Base-by-base conservation (phyloP, 2,888 invertebrate species). In the Hoplodrina blanda region DNA sequence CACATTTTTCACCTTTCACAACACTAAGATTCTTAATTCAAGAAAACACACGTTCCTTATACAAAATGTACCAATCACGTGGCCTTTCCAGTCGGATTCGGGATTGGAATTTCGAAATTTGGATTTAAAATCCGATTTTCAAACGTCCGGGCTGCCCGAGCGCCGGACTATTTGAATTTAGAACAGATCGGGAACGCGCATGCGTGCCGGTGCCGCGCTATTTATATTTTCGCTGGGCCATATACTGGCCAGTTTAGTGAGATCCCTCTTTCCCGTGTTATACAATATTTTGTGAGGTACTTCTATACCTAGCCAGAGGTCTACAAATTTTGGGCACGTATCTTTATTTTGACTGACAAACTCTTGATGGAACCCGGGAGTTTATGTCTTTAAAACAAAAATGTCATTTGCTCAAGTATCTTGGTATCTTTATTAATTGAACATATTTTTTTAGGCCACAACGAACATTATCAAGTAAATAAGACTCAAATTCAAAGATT, bases 71-170 rank as follows among this genome's bases (percentile, higher is more conserved):
- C 81, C 78, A 80, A 78, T 70, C 72, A 62, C 84, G 89, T 91
- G 93, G 92, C 95, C 95, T 93, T 93, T 93, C 95, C 94, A 94
- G 94, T 95, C 93, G 93, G 85, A 87, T 86, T 92, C 91, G 89
- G 78, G 82, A 82, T 87, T 83, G 85, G 85, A 88, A 88, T 84
- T 85, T 85, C 84, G 80, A 85, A 86, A 81, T 79, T 80, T 62
- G 76, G 73, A 83, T 80, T 84, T 86, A 81, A 81, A 89, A 89
- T 87, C 88, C 87, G 84, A 80, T 84, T 85, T 85, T 86, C 86
- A 84, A 88, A 85, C 85, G 92, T 91, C 94, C 93, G 93, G 92
- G 90, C 91, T 84, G 90, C 90, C 79, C 90, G 88, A 84, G 91
- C 93, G 92, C 92, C 92, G 93, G 92, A 90, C 91, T 84, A 81